Conservation (phyloP, 2,888 invertebrate species). For the Ernsta delagoae region DNA sequence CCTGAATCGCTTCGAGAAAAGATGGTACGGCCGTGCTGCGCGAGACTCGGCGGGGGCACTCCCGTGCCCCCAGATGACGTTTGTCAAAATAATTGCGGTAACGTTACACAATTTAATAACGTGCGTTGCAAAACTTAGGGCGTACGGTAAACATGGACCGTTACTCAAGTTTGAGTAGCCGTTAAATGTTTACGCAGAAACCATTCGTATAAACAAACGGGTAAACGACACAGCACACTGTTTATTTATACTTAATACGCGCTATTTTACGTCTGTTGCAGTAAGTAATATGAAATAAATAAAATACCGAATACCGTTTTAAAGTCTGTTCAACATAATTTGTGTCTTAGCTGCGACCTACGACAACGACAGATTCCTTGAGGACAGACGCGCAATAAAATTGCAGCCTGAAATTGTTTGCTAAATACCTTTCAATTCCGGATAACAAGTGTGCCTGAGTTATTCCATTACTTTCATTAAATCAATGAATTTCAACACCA, state of each 20-base stretch:
- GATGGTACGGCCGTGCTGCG: too few species aligned
- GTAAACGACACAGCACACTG: conserved; percentile 3
- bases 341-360: too few species aligned
- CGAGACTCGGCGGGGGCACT: too few species aligned
- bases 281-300: too few species aligned
- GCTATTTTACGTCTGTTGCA: not conserved
- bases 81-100: not conserved
- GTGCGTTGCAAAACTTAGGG: not conserved
- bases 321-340: too few species aligned
- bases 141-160: not conserved
- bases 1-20: too few species aligned
- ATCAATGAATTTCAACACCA: conserved; percentile 34
- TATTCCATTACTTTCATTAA: conserved; percentile 28
- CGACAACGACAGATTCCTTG: not conserved
- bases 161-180: conserved; percentile 14
- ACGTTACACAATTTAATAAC: not conserved
- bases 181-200: conserved; percentile 16
- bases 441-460: conserved; percentile 24
- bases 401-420: conserved; percentile 10
- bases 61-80: too few species aligned
- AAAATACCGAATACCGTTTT: too few species aligned
- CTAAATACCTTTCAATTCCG: conserved; percentile 12
- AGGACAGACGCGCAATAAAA: conserved; percentile 3
- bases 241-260: not conserved
- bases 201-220: not conserved